A percentile compares a stretch with the other conserved stretches of the same genome.
Conservation (phyloP, 2,888 invertebrate genomes). For the Clunio marinus region DNA sequence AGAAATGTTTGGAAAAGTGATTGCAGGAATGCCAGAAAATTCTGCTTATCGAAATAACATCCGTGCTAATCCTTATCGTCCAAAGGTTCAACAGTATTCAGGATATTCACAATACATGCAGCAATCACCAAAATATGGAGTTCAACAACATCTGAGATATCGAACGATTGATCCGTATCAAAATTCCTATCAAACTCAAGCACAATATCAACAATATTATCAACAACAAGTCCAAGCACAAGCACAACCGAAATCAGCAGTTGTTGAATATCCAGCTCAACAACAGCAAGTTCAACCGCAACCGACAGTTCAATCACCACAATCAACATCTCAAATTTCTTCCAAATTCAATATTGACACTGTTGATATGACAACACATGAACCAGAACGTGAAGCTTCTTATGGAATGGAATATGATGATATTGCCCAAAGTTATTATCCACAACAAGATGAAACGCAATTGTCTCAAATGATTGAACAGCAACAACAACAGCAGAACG, state of each 20-base stretch:
- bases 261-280: not conserved
- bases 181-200: slow-evolving; percentile 21
- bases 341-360: slow-evolving; percentile 32
- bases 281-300: not conserved
- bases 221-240: slow-evolving; percentile 29
- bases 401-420: slow-evolving; percentile 30
- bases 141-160: slow-evolving; percentile 29
- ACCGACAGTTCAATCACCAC: not conserved
- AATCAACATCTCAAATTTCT: not conserved
- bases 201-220: slow-evolving; percentile 30
- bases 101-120: not conserved
- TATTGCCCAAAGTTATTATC: slow-evolving; percentile 30
- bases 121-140: slow-evolving; percentile 6
- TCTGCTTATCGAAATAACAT: slow-evolving; percentile 50
- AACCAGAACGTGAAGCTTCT: not conserved
- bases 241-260: slow-evolving; percentile 23
- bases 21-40: slow-evolving; percentile 64
- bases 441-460: slow-evolving; percentile 8
- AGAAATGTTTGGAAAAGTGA: slow-evolving; percentile 69
- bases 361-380: slow-evolving; percentile 32
- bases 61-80: slow-evolving; percentile 42
- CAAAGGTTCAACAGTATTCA: slow-evolving; percentile 14
- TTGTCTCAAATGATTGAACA: not conserved
- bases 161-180: slow-evolving; percentile 31
- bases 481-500: slow-evolving; percentile 25